Percentiles rank a stretch among this genome's conserved stretches.
Evolutionary conservation across 2,113 vertebrate genomes (phyloP).

Genomic region (Lepus timidus): DNA sequence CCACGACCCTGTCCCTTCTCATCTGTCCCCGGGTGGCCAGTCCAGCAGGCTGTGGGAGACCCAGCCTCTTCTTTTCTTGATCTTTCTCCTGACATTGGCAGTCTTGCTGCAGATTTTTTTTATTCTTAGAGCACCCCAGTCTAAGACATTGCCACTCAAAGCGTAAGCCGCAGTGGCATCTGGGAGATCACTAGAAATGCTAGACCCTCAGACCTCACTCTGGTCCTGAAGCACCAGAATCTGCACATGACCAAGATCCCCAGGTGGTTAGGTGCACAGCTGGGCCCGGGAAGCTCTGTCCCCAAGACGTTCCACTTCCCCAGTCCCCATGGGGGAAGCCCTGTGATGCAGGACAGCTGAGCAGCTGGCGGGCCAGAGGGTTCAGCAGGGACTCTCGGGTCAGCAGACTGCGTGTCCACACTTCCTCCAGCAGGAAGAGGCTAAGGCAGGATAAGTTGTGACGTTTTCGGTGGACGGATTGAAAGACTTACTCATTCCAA

Average conservation of each 20-base stretch:
- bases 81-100: neutral
- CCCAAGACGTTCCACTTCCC: neutral
- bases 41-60: neutral
- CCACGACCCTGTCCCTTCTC: fast-evolving
- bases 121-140: neutral
- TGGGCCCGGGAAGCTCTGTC: neutral
- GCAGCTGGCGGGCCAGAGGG: neutral
- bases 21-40: neutral
- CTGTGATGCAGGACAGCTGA: fast-evolving
- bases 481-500: neutral
- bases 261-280: neutral
- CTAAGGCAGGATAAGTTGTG: neutral
- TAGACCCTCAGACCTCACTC: neutral
- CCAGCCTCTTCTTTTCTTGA: neutral
- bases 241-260: neutral
- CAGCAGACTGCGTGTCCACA: neutral
- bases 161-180: neutral
- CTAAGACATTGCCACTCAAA: neutral
- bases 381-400: neutral
- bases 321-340: no score
- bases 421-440: neutral
- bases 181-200: neutral
- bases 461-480: neutral
- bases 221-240: neutral
- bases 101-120: neutral